These are phyloP conservation scores for Diadumene lineata DNA, from an alignment of 92 coral and sea anemone genomes.

Conservation along the genomic window DNA sequence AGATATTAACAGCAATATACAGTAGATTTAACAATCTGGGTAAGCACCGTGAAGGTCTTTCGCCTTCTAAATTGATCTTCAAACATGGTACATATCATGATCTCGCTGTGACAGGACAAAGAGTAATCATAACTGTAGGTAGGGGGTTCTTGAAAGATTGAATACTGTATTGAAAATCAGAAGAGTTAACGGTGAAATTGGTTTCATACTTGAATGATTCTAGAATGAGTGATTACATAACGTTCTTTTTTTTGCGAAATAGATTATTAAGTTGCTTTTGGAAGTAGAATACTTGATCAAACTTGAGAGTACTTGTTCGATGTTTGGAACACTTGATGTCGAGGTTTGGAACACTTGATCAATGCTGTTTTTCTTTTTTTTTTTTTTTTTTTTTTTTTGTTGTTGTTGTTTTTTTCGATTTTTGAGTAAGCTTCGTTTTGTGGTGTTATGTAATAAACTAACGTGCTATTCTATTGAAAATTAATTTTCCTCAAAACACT, in stretches of 20 bases:
- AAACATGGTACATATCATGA: slow-evolving; percentile 52
- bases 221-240: not conserved
- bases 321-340: too few relatives aligned
- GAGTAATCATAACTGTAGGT: slow-evolving; percentile 54
- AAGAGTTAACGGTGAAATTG: slow-evolving; percentile 1
- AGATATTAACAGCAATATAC: not conserved
- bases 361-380: not conserved
- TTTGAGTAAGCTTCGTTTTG: too few relatives aligned
- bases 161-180: not conserved
- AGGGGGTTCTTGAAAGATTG: not conserved
- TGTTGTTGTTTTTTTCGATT: too few relatives aligned
- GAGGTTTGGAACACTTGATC: too few relatives aligned
- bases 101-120: slow-evolving; percentile 51
- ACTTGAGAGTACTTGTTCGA: too few relatives aligned
- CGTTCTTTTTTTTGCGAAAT: too few relatives aligned
- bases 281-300: not conserved
- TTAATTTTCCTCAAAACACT: too few relatives aligned
- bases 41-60: not conserved
- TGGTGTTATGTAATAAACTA: too few relatives aligned
- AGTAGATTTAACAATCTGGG: not conserved
- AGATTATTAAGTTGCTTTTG: too few relatives aligned
- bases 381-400: too few relatives aligned
- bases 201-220: slow-evolving; percentile 25
- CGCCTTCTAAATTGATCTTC: slow-evolving; percentile 35
- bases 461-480: too few relatives aligned